Percentiles rank a stretch among this genome's conserved stretches.
These are phyloP conservation scores for Anhinga anhinga DNA, from an alignment of 2,113 vertebrate genomes.

Conservation along the genomic window DNA sequence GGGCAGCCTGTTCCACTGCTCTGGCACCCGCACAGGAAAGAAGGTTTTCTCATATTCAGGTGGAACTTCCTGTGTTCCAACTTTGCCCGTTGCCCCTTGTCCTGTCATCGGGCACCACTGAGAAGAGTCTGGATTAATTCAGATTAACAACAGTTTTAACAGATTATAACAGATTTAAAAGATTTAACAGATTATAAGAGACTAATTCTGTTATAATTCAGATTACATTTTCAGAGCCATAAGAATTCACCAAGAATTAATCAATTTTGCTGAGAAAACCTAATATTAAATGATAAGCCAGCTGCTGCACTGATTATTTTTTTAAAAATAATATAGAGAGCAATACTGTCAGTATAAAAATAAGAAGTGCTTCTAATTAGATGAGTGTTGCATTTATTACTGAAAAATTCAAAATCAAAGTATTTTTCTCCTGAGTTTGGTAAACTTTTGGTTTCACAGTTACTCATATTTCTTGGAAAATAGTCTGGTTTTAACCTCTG, in stretches of 20 bases:
- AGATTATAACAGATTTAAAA: no score
- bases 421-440: neutral
- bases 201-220: neutral
- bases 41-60: no score
- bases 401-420: neutral
- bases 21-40: no score
- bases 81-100: no score
- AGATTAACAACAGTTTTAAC: no score
- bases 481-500: neutral
- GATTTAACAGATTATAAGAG: no score
- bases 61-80: no score
- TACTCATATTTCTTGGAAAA: neutral
- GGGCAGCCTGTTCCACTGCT: no score
- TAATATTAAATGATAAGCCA: neutral
- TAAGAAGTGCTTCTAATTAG: neutral
- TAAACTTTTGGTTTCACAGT: neutral
- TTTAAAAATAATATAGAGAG: neutral
- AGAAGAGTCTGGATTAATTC: no score
- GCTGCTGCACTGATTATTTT: neutral
- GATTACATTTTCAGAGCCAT: neutral
- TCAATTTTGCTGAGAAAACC: neutral
- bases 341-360: neutral
- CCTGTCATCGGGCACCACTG: no score
- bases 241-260: neutral
- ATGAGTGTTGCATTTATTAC: accelerated